Conservation (phyloP, 2,113 vertebrate species). For the Cichladusa arquata region DNA sequence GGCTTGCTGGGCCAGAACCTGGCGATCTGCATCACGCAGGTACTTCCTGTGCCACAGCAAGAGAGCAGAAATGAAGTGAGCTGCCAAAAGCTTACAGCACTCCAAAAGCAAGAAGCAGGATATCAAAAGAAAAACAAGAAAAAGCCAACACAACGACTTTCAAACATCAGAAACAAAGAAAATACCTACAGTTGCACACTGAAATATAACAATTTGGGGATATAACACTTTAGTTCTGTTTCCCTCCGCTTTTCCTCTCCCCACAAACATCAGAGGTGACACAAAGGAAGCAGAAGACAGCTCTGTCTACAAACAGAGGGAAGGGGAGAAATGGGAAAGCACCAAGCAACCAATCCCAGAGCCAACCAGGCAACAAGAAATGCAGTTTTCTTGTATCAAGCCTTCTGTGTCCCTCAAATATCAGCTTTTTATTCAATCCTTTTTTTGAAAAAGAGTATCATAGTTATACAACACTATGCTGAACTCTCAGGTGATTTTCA, state of each 20-base stretch:
- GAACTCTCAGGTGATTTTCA: background rate
- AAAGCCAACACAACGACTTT: background rate
- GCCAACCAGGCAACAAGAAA: background rate
- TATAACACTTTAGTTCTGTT: rapidly evolving
- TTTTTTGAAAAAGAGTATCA: background rate
- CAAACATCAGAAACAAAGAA: background rate
- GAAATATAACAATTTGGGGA: background rate
- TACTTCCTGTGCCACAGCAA: slow-evolving; percentile 83
- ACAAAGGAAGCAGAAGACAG: background rate
- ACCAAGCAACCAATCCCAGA: background rate
- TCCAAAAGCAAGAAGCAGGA: background rate
- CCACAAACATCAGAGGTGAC: background rate
- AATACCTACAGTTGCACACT: background rate
- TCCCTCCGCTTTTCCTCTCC: background rate
- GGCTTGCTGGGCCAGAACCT: slow-evolving; percentile 93
- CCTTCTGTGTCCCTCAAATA: background rate
- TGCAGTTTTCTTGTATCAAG: background rate
- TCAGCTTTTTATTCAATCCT: background rate
- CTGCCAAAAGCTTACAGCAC: background rate
- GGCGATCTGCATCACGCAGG: slow-evolving; percentile 97
- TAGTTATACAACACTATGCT: background rate
- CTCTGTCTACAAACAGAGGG: background rate
- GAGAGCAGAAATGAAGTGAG: background rate
- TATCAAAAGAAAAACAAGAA: background rate
- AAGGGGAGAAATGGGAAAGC: background rate